Base-by-base conservation (phyloP, 2,797 vertebrate species). In the Apodemus agrarius region DNA sequence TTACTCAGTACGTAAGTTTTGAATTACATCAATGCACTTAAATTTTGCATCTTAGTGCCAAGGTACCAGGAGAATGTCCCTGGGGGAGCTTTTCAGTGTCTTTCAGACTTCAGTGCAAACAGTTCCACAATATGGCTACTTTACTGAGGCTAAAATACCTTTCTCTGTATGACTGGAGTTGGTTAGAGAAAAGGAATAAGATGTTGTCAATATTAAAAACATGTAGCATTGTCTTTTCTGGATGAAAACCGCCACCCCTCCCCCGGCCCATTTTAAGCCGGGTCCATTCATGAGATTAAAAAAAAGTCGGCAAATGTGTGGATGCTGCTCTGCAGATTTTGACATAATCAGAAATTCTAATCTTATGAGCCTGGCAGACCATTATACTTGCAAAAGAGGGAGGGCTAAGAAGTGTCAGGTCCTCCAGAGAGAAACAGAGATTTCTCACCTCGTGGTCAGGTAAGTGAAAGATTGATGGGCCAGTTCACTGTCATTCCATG, bases 281-380 rank as follows among this genome's bases (percentile, higher is more conserved):
- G 22, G 22, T 61, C 59, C 40, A 88, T 31, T 88, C 89, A 52
- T 16, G 46, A 96, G 37, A 94, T 89, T 85, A 43, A 67, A 90
- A 91, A 10, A 79, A 94, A 26, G 74, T 72, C 75, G 52, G 1
- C 59, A 82, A 21, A 40, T 31, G 26, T 29, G 6, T 4, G 43
- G 31, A 31, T 88, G 40, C 89, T 40, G 21, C 54, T 96, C n/a
- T 79, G 46, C 26, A 91, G 54, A 93, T 89, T 78, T 90, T 61
- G 61, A 37, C 31, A 75, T 95, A 86, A 95, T 92, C 11, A 92
- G 87, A 95, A 96, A 93, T 86, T 65, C 37, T n/a, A 29, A 86
- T 97, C 59, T 74, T 76, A 90, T 75, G 80, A 93, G n/a, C 6
- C 54, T 69, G 0, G 40, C 3, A 67, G 13, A 94, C 17, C 11